Base-by-base conservation (phyloP, 2,113 vertebrate species). In the Siniperca chuatsi region DNA sequence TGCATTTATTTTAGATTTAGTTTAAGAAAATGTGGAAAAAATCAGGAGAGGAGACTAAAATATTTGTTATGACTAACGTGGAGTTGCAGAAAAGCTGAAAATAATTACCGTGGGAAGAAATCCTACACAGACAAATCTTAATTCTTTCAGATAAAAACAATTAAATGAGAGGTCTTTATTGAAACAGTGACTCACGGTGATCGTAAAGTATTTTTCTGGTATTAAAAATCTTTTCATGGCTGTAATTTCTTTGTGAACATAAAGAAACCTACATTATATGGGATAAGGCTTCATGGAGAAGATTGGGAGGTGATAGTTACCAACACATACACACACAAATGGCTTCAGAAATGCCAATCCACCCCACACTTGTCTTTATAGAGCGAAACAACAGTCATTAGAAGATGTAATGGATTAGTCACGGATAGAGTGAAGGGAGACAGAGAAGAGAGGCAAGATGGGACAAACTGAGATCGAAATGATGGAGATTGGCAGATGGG, bases 401-500 rank as follows among this genome's bases (percentile, higher is more conserved):
- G 90, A 90, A 92, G 93, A 92, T 92, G 91, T 95, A 96, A 96
- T 95, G 94, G 94, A 95, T 96, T 96, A 91, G 93, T 89, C 90
- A 93, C 68, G 90, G 95, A 78, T 65, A 81, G 91, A 95, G 92
- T 83, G 94, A 95, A 89, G 91, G 92, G 86, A 93, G 94, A 92
- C 90, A 84, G 92, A 92, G 90, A 92, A 87, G 90, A 91, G 88
- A 91, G 92, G 85, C 86, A 91, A 92, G 90, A 90, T 90, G 88
- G 93, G 92, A 94, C 91, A 91, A 85, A 88, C 89, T 83, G 37
- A 84, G 92, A 96, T 95, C 87, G 79, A 89, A 88, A 87, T 95
- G 93, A 96, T 96, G 92, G 93, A 95, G 95, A 96, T 95, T 96
- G 95, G 95, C 95, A 95, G 92, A 94, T 92, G 93, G 85, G 90